These are phyloP conservation scores for Corythoichthys haematopterus DNA, from an alignment of 2,113 vertebrate genomes.

Conservation along the genomic window DNA sequence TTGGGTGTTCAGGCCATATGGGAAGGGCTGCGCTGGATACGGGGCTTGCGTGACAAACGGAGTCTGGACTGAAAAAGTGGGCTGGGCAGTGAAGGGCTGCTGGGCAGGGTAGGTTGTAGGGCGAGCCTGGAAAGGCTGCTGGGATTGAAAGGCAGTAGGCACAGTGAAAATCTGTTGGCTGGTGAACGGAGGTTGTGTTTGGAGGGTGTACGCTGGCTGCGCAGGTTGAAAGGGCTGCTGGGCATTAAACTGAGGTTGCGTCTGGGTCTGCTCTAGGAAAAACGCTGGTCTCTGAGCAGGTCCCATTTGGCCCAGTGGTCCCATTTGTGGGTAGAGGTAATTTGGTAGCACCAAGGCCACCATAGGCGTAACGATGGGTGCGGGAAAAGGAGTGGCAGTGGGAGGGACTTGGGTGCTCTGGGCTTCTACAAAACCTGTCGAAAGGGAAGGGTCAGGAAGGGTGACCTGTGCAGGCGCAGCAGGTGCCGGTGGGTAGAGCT, in stretches of 20 bases:
- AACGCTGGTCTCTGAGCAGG: slow-evolving; percentile 61
- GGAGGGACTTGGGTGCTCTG: slow-evolving; percentile 60
- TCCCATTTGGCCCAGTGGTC: slow-evolving; percentile 56
- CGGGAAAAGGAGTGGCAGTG: slow-evolving; percentile 63
- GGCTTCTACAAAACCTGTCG: slow-evolving; percentile 62
- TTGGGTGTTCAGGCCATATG: slow-evolving; percentile 58
- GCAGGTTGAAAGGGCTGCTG: slow-evolving; percentile 63
- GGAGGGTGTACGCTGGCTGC: slow-evolving; percentile 41
- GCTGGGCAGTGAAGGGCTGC: slow-evolving; percentile 61
- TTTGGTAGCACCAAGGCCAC: slow-evolving; percentile 83
- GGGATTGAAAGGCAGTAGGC: slow-evolving; percentile 58
- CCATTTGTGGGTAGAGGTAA: slow-evolving; percentile 71
- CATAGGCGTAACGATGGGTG: slow-evolving; percentile 79
- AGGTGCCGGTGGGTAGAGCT: slow-evolving; percentile 71
- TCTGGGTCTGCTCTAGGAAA: slow-evolving; percentile 67
- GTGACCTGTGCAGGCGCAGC: slow-evolving; percentile 66
- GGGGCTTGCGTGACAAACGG: slow-evolving; percentile 54
- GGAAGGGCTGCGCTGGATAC: slow-evolving; percentile 58
- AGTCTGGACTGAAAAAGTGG: slow-evolving; percentile 60
- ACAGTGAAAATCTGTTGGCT: slow-evolving; percentile 62
- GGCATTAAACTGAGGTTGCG: slow-evolving; percentile 43
- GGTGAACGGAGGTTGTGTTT: slow-evolving; percentile 47
- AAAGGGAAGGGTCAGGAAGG: slow-evolving; percentile 49
- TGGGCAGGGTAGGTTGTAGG: slow-evolving; percentile 43
- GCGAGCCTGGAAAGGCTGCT: slow-evolving; percentile 52